Evolutionary conservation across 1,140 invertebrate genomes (phyloP).

Genomic region (Wasmannia auropunctata): DNA sequence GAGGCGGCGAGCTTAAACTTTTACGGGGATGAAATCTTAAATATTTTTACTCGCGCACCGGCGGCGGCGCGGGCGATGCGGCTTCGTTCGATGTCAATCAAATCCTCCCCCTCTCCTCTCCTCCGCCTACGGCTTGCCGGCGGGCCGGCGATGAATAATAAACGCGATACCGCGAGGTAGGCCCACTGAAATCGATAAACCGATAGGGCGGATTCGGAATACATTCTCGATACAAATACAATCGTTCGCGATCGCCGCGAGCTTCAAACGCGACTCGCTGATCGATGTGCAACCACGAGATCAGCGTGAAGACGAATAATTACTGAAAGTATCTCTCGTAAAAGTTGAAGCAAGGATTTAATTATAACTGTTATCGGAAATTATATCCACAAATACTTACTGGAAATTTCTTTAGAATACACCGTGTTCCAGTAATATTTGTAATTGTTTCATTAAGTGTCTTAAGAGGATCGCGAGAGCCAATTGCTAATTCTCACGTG

Average conservation of each 20-base stretch:
- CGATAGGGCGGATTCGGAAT: not conserved
- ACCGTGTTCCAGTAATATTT: not conserved
- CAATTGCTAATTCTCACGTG: not conserved
- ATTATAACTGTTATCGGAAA: not conserved
- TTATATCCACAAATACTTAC: not conserved
- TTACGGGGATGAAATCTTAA: slow-evolving; percentile 54
- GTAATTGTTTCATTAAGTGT: slow-evolving; percentile 16
- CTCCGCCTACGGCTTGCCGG: not conserved
- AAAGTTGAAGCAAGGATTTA: not conserved
- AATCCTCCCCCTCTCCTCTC: too few species aligned
- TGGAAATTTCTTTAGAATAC: too few species aligned
- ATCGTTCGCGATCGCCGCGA: slow-evolving; percentile 1
- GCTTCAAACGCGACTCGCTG: not conserved
- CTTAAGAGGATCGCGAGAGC: not conserved
- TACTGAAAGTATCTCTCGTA: not conserved
- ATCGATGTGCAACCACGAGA: not conserved
- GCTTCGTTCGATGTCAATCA: slow-evolving; percentile 32
- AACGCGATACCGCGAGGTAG: slow-evolving; percentile 32
- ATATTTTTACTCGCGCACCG: slow-evolving; percentile 33
- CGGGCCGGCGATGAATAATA: slow-evolving; percentile 44
- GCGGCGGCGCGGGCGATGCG: not conserved
- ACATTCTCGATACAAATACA: not conserved
- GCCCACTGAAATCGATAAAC: slow-evolving; percentile 24
- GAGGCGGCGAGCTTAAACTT: slow-evolving; percentile 36
- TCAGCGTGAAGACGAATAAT: not conserved